Evolutionary conservation across 2,888 invertebrate genomes (phyloP).

Genomic region (Nomada fabriciana): DNA sequence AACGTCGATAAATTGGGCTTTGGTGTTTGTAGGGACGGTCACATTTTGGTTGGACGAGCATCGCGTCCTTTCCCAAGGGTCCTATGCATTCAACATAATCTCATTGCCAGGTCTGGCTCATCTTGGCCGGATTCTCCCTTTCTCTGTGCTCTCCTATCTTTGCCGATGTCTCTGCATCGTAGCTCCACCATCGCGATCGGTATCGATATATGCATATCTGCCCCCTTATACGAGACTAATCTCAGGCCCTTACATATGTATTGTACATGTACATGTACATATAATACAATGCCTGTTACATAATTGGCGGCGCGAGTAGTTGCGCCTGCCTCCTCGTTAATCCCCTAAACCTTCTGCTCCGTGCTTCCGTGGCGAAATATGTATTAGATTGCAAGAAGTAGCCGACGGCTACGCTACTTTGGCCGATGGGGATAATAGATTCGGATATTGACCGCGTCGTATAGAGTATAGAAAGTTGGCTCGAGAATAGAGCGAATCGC

Average conservation of each 20-base stretch:
- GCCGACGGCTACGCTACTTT: slow-evolving; percentile 1
- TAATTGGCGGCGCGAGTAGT: too few relatives aligned
- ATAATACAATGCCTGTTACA: too few relatives aligned
- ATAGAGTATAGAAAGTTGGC: background rate
- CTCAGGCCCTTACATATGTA: too few relatives aligned
- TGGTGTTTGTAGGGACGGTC: slow-evolving; percentile 54
- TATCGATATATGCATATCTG: too few relatives aligned
- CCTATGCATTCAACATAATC: slow-evolving; percentile 63
- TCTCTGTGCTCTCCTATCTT: background rate
- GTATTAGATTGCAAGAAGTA: slow-evolving; percentile 12
- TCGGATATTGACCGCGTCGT: slow-evolving; percentile 12
- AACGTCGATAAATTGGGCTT: slow-evolving; percentile 65
- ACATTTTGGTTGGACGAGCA: slow-evolving; percentile 45
- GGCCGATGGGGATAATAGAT: slow-evolving; percentile 29
- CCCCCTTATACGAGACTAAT: too few relatives aligned
- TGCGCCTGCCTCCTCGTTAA: background rate
- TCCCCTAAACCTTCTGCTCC: background rate
- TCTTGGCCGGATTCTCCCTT: slow-evolving; percentile 25
- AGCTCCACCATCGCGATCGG: background rate
- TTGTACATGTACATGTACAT: too few relatives aligned
- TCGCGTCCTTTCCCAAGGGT: slow-evolving; percentile 57
- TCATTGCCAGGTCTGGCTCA: slow-evolving; percentile 33
- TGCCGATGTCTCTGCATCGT: background rate
- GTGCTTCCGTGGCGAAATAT: background rate
- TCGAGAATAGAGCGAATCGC: background rate